These are phyloP conservation scores for Embidobia sp. DNA, from an alignment of 2,888 invertebrate genomes.

Conservation along the genomic window DNA sequence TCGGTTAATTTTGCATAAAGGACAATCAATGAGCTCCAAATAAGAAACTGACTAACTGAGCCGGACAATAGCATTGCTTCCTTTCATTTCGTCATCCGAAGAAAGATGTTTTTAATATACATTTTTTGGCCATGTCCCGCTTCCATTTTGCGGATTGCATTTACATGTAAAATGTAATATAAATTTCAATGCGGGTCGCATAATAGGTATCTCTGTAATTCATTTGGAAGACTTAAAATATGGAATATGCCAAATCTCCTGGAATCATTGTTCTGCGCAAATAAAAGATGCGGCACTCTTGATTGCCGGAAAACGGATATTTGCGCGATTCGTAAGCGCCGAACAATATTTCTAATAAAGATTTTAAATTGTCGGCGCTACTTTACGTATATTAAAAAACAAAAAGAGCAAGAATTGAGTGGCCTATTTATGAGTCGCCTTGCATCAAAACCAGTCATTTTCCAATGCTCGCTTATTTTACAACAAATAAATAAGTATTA, in stretches of 20 bases:
- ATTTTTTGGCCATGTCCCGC: not conserved
- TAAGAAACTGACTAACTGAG: too few relatives aligned
- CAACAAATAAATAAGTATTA: not conserved
- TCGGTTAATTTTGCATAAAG: conserved; percentile 23
- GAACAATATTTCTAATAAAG: conserved; percentile 32
- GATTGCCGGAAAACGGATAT: conserved; percentile 25
- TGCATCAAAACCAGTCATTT: not conserved
- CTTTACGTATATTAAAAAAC: conserved; percentile 17
- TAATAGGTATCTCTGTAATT: conserved; percentile 35
- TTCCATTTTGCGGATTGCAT: conserved; percentile 14
- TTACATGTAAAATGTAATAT: conserved; percentile 36
- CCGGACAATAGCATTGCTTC: too few relatives aligned
- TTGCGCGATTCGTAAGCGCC: conserved; percentile 1
- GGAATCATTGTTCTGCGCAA: conserved; percentile 47
- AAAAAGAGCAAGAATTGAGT: not conserved
- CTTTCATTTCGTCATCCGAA: not conserved
- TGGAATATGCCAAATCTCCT: conserved; percentile 18
- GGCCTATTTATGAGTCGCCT: conserved; percentile 7
- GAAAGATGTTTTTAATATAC: conserved; percentile 9
- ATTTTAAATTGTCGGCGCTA: conserved; percentile 26
- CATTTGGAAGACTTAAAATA: conserved; percentile 18
- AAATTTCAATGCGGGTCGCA: conserved; percentile 19
- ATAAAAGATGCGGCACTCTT: conserved; percentile 41
- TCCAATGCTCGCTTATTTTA: not conserved
- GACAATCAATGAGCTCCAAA: conserved; percentile 4